Conservation (phyloP, 2,888 invertebrate species). For the Furcula furcula region DNA sequence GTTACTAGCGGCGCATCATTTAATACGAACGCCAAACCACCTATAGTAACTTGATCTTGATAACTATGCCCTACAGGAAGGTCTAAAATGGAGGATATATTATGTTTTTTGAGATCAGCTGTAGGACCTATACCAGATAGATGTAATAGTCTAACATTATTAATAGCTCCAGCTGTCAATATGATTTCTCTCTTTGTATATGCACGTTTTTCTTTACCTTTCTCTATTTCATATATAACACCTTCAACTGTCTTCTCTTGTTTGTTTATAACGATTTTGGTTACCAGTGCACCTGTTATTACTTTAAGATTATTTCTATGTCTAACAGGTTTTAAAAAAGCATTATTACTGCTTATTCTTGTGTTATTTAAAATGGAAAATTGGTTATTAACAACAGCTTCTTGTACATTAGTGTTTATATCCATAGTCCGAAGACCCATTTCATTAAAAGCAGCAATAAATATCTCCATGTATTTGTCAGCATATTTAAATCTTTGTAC, state of each 20-base stretch:
- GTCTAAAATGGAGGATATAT: conserved; percentile 54
- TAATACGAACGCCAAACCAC: conserved; percentile 65
- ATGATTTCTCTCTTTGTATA: conserved; percentile 71
- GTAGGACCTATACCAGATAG: conserved; percentile 70
- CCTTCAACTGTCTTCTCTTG: conserved; percentile 66
- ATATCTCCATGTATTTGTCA: conserved; percentile 65
- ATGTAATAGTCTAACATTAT: conserved; percentile 67
- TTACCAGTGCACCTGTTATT: conserved; percentile 64
- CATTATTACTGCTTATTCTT: conserved; percentile 66
- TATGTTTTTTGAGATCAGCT: conserved; percentile 57
- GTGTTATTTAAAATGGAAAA: conserved; percentile 69
- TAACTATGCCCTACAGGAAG: conserved; percentile 70
- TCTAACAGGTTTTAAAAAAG: conserved; percentile 64
- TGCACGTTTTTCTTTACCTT: conserved; percentile 63
- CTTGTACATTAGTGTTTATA: conserved; percentile 66
- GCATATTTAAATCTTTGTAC: conserved; percentile 68
- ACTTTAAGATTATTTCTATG: conserved; percentile 67
- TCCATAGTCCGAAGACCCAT: conserved; percentile 68
- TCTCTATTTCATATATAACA: conserved; percentile 65
- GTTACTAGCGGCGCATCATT: conserved; percentile 55
- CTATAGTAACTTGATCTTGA: conserved; percentile 72
- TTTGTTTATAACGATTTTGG: conserved; percentile 62
- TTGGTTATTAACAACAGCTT: conserved; percentile 70
- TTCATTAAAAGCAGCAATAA: conserved; percentile 63
- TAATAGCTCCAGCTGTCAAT: conserved; percentile 67